phyloP scores from a whole-genome alignment of 1,140 invertebrate genomes.

The Ceratina japonica region DNA sequence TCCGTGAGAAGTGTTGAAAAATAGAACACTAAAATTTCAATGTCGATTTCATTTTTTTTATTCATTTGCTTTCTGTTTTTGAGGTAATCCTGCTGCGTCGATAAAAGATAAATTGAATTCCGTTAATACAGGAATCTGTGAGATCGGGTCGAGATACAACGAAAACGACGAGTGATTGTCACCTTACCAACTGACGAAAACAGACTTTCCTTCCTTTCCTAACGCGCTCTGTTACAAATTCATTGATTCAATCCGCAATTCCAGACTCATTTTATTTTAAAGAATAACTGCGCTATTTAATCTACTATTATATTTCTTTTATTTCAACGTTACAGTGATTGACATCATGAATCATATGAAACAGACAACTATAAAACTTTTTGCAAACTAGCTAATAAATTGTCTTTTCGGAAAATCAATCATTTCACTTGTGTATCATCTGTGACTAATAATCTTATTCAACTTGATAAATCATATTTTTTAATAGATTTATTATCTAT shows the following conservation, averaged over 20 bases:
- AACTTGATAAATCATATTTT: too few relatives aligned
- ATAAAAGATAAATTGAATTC: background rate
- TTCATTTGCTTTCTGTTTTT: background rate
- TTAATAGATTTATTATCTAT: background rate
- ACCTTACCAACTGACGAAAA: background rate
- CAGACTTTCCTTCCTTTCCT: background rate
- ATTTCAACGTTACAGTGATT: too few relatives aligned
- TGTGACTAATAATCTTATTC: too few relatives aligned
- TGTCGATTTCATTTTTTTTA: background rate
- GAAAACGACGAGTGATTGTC: background rate
- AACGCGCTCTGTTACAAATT: slow-evolving; percentile 1
- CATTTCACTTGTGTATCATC: background rate
- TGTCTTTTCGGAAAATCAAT: too few relatives aligned
- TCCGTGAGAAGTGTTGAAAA: too few relatives aligned
- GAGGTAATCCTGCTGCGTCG: background rate
- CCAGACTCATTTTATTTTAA: too few relatives aligned
- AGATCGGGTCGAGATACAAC: background rate
- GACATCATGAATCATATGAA: too few relatives aligned
- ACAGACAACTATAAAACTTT: too few relatives aligned
- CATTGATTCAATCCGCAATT: too few relatives aligned
- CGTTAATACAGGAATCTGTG: background rate
- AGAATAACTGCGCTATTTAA: background rate
- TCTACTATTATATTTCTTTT: too few relatives aligned
- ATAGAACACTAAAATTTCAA: background rate
- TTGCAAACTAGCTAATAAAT: too few relatives aligned